Percentiles rank a stretch among this genome's conserved stretches.
Evolutionary conservation across 2,888 invertebrate genomes (phyloP).

Genomic region (Gasteruption jaculator): DNA sequence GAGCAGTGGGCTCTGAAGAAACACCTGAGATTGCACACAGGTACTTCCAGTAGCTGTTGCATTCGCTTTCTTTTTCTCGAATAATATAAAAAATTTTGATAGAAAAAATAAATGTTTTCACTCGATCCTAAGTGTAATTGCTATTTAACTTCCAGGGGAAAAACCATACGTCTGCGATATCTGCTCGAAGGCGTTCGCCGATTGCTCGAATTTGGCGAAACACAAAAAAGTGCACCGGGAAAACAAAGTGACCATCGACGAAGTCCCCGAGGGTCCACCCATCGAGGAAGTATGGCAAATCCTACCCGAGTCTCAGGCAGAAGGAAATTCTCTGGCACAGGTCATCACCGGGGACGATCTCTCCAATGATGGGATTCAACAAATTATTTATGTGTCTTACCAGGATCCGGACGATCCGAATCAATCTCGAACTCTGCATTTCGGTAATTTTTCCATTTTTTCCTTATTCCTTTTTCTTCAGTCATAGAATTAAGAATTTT

Average conservation of each 20-base stretch:
- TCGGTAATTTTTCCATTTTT: too few relatives aligned
- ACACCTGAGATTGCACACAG: slow-evolving; percentile 63
- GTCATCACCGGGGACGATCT: slow-evolving; percentile 39
- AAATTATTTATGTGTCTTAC: slow-evolving; percentile 55
- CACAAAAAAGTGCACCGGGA: slow-evolving; percentile 58
- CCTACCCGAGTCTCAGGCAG: slow-evolving; percentile 33
- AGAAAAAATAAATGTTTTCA: neutral
- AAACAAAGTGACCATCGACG: slow-evolving; percentile 33
- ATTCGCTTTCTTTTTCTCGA: slow-evolving; percentile 2
- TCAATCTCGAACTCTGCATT: slow-evolving; percentile 48
- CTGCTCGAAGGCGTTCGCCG: slow-evolving; percentile 71
- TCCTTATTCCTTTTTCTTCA: too few relatives aligned
- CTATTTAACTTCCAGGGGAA: slow-evolving; percentile 50
- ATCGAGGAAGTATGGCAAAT: slow-evolving; percentile 45
- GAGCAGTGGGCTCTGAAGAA: slow-evolving; percentile 64
- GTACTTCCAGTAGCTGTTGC: slow-evolving; percentile 33
- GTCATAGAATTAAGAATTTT: too few relatives aligned
- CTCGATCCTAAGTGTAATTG: too few relatives aligned
- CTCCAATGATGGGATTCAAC: slow-evolving; percentile 45
- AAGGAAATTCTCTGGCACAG: slow-evolving; percentile 34
- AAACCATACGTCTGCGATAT: slow-evolving; percentile 68
- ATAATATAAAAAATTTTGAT: too few relatives aligned
- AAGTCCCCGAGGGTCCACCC: slow-evolving; percentile 27
- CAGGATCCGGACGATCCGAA: slow-evolving; percentile 51
- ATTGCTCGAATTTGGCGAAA: slow-evolving; percentile 70